Evolutionary conservation across 2,888 invertebrate species (phyloP).

Genomic region (Clostera curtula): DNA sequence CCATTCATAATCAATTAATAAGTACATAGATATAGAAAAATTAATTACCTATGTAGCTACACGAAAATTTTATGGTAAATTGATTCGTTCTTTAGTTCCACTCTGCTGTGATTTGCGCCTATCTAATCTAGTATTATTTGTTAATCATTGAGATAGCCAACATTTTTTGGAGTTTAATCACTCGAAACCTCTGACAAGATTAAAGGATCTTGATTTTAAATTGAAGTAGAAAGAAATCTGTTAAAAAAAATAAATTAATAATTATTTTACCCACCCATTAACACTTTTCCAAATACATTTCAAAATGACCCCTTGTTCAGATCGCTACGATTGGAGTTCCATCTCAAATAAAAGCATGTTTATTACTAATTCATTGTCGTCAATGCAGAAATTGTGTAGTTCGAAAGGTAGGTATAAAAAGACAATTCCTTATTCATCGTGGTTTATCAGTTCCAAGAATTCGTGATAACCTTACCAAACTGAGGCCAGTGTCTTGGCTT

Average conservation of each 20-base stretch:
- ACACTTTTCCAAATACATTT: too few relatives aligned
- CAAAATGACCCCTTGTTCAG: too few relatives aligned
- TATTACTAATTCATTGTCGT: neutral
- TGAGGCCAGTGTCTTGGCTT: slow-evolving; percentile 5
- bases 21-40: slow-evolving; percentile 19
- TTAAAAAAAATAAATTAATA: neutral
- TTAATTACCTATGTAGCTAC: slow-evolving; percentile 1
- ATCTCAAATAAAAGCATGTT: neutral
- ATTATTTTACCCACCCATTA: too few relatives aligned
- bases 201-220: too few relatives aligned
- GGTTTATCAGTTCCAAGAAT: slow-evolving; percentile 8
- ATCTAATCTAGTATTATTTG: slow-evolving; percentile 17
- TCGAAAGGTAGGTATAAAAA: neutral
- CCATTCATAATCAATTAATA: slow-evolving; percentile 51
- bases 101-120: slow-evolving; percentile 12
- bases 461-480: neutral
- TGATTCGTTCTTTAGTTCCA: neutral
- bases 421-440: slow-evolving; percentile 5
- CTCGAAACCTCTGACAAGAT: too few relatives aligned
- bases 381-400: neutral
- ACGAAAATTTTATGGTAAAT: neutral
- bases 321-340: too few relatives aligned
- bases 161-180: too few relatives aligned
- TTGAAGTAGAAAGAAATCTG: neutral
- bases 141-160: slow-evolving; percentile 10